A percentile compares a stretch with the other conserved stretches of the same genome.
Conservation (phyloP, 2,113 vertebrate genomes). For the Asarcornis scutulata region DNA sequence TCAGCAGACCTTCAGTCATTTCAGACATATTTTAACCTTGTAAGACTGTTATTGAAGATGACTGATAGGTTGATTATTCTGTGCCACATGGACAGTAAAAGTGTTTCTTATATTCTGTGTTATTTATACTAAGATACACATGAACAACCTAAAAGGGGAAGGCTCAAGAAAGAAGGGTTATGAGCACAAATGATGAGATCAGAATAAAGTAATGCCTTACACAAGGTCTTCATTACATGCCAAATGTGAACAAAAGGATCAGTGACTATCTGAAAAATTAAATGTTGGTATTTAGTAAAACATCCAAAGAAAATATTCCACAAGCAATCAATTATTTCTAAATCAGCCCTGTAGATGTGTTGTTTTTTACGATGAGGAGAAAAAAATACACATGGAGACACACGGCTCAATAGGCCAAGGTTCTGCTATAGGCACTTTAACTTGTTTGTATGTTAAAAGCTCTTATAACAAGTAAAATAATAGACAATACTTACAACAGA, state of each 20-base stretch:
- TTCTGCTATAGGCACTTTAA: not conserved
- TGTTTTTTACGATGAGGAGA: not conserved
- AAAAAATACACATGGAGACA: not conserved
- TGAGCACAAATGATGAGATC: not conserved
- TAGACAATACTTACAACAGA: not conserved
- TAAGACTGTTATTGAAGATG: not conserved
- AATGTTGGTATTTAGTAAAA: not conserved
- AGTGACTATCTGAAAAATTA: not conserved
- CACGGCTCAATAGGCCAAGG: not conserved
- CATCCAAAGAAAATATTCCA: not conserved
- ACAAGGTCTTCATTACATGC: not conserved
- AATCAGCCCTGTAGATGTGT: not conserved
- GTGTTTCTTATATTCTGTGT: not conserved
- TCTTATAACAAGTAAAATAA: not conserved
- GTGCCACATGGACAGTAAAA: not conserved
- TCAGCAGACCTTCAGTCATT: not conserved
- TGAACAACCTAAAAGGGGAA: not conserved
- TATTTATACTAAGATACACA: not conserved
- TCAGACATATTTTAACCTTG: not conserved
- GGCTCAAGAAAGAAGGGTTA: not conserved
- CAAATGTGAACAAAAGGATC: not conserved
- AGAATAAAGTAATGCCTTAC: rapidly evolving
- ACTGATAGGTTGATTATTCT: not conserved
- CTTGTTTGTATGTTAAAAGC: not conserved
- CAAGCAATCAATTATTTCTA: not conserved